Percentiles rank a stretch among this genome's conserved stretches.
Conservation (phyloP, 1,140 invertebrate species). For the Probaryconus sp. region DNA sequence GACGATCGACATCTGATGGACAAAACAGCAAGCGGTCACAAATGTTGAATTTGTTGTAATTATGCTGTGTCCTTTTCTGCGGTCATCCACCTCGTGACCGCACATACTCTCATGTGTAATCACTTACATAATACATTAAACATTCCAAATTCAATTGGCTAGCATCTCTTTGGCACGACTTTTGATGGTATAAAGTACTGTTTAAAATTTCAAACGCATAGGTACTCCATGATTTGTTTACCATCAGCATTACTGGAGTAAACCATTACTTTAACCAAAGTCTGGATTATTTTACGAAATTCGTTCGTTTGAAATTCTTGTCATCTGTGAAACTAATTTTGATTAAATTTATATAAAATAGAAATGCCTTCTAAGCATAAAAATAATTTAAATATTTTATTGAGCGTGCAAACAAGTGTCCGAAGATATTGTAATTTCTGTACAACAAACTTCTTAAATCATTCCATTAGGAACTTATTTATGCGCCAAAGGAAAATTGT, state of each 20-base stretch:
- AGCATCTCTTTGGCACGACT: constrained; percentile 15
- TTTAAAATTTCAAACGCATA: constrained; percentile 13
- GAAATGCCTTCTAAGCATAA: no score
- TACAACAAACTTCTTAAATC: constrained; percentile 4
- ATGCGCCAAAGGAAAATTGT: constrained; percentile 9
- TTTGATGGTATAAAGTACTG: neutral
- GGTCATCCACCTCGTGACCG: constrained; percentile 20
- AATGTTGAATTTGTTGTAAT: constrained; percentile 39
- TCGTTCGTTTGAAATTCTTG: no score
- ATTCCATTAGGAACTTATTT: constrained; percentile 37
- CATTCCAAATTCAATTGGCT: constrained; percentile 32
- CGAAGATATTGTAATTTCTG: no score
- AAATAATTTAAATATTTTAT: no score
- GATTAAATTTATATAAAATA: no score
- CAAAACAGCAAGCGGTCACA: constrained; percentile 25
- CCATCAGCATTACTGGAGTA: no score
- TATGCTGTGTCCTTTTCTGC: constrained; percentile 16
- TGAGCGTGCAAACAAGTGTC: no score
- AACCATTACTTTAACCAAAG: no score
- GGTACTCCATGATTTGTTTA: no score
- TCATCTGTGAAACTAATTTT: no score
- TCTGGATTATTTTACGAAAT: no score
- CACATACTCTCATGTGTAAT: constrained; percentile 30
- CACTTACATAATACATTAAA: constrained; percentile 40
- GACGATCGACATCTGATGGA: constrained; percentile 11